A percentile compares a stretch with the other conserved stretches of the same genome.
These are phyloP conservation scores for Mantis religiosa DNA, from an alignment of 2,888 invertebrate genomes.

Conservation along the genomic window DNA sequence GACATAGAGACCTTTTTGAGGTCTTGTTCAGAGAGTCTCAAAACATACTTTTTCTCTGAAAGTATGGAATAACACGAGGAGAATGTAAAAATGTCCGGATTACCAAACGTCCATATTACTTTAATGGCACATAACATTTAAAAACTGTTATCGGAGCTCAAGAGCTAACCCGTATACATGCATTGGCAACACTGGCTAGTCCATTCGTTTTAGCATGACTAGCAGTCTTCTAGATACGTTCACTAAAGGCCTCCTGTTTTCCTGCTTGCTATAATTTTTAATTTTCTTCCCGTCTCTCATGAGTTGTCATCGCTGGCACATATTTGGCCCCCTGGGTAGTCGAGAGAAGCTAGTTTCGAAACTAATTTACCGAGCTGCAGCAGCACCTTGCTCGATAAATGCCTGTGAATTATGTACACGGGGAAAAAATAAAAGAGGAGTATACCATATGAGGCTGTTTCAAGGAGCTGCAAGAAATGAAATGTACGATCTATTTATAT, in stretches of 20 bases:
- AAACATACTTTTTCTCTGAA: too few species aligned
- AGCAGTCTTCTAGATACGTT: background rate
- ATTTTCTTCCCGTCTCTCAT: background rate
- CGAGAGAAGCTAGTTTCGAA: background rate
- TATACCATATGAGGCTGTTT: background rate
- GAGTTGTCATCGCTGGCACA: background rate
- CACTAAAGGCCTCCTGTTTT: background rate
- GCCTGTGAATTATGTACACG: background rate
- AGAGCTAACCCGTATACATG: too few species aligned
- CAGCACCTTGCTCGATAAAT: background rate
- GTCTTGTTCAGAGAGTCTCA: too few species aligned
- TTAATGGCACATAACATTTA: too few species aligned
- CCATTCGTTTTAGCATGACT: too few species aligned
- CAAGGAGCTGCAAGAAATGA: background rate
- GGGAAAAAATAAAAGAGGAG: background rate
- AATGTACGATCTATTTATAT: background rate
- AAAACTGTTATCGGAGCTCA: too few species aligned
- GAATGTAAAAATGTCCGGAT: too few species aligned
- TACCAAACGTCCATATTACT: too few species aligned
- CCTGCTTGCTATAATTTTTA: background rate
- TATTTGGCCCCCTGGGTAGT: background rate
- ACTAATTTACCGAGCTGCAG: background rate
- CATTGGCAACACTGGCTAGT: too few species aligned
- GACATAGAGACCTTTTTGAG: too few species aligned
- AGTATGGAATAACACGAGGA: too few species aligned